Evolutionary conservation across 1,140 invertebrate species (phyloP), one percentile per base, ranked within the genome.

Genomic region (Trichonephila clavata): DNA sequence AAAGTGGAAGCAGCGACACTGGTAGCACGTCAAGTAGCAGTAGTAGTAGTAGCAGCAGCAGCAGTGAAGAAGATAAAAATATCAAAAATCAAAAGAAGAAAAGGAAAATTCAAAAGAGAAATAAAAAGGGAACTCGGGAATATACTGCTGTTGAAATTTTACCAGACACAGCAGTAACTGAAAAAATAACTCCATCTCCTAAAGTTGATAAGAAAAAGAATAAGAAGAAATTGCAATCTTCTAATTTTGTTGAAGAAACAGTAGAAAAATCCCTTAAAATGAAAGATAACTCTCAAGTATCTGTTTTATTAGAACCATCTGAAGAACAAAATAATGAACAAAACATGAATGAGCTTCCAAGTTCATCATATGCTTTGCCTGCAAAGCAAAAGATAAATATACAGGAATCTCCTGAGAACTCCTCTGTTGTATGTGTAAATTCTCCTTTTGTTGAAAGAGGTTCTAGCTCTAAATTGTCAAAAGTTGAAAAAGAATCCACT

Each of bases 11-110:
- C 27, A 59, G 60, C 65, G 32, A n/a, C 16, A 81, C 90, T n/a
- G 21, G 59, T 21, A 93, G 86, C 60, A 60, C 57, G 13, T 20
- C 18, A 6, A 60, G 39, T 86, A 65, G 87, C 7, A 84, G n/a
- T 60, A 57, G 59, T 43, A 92, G 90, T 16, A 50, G n/a, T 84
- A 60, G 39, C 65, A 65, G 88, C 13, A 86, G 27, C 39, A 60
- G 59, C 27, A 86, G 81, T 18, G 39, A 57, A 84, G 27, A 83
- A 83, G 84, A 80, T 39, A 50, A 71, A 43, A 87, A 86, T 13
- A 1, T n/a, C 84, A 94, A 80, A 32, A 77, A 77, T 18, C 71
- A 39, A 43, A 90, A 86, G 20, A 86, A 86, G 68, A 50, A 59
- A 77, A 32, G 32, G 20, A 39, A 77, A 57, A 6, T 43, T 60